Evolutionary conservation across 2,113 vertebrate species (phyloP).

Genomic region (Anas platyrhynchos): DNA sequence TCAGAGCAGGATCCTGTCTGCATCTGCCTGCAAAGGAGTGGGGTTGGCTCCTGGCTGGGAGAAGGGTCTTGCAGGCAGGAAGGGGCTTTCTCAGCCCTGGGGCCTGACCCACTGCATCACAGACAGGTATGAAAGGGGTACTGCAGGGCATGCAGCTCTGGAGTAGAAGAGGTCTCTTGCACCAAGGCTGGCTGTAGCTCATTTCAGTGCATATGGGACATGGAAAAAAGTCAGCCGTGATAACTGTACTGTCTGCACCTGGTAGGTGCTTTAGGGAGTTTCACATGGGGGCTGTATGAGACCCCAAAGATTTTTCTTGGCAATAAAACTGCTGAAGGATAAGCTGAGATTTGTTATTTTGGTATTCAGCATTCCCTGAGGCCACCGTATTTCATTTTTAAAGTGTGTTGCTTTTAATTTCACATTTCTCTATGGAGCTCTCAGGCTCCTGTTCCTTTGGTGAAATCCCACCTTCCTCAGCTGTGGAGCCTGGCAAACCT

Average conservation of each 20-base stretch:
- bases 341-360: not conserved
- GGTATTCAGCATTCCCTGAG: not conserved
- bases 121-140: too few relatives aligned
- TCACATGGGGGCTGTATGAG: not conserved
- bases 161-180: not conserved
- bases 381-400: slow-evolving; percentile 27
- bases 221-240: not conserved
- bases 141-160: not conserved
- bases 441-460: slow-evolving; percentile 8
- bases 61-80: not conserved
- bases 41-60: not conserved
- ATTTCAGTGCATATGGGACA: not conserved
- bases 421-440: not conserved
- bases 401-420: slow-evolving; percentile 32
- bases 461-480: not conserved
- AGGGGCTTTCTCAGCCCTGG: not conserved
- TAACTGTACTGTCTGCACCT: not conserved
- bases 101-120: not conserved
- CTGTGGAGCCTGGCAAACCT: not conserved
- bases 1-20: not conserved
- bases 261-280: not conserved
- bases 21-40: not conserved
- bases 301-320: not conserved
- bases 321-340: not conserved
- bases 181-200: not conserved